Conservation (phyloP, 2,113 vertebrate genomes). For the Hippopotamus amphibius region DNA sequence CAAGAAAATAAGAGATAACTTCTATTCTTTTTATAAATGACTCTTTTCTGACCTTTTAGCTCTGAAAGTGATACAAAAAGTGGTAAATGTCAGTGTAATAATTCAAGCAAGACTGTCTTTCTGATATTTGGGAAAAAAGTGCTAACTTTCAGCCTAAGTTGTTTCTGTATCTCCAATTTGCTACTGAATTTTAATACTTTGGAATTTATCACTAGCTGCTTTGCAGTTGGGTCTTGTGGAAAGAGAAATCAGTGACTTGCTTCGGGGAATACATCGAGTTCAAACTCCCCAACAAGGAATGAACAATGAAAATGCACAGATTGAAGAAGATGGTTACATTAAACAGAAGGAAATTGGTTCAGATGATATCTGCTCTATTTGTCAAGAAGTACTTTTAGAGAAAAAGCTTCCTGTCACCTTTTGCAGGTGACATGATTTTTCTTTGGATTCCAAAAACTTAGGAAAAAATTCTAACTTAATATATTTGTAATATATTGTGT, state of each 20-base stretch:
- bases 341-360: conserved; percentile 80
- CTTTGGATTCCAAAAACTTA: background rate
- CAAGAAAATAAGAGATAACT: background rate
- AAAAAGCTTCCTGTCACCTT: conserved; percentile 86
- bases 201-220: conserved; percentile 78
- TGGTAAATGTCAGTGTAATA: background rate
- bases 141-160: background rate
- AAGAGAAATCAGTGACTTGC: conserved; percentile 86
- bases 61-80: background rate
- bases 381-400: conserved; percentile 87
- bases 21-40: background rate
- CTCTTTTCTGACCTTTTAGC: background rate
- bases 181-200: background rate
- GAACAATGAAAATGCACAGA: background rate
- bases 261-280: conserved; percentile 78
- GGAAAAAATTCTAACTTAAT: background rate
- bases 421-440: conserved; percentile 85
- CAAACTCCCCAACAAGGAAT: conserved; percentile 10
- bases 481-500: background rate
- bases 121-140: background rate
- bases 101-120: background rate
- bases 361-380: conserved; percentile 88
- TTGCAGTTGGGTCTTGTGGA: conserved; percentile 87
- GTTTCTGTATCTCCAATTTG: background rate
- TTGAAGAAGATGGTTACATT: conserved; percentile 69